Evolutionary conservation across 1,140 invertebrate genomes (phyloP), one percentile per base, ranked within the genome.

Genomic region (Vanessa tameamea): DNA sequence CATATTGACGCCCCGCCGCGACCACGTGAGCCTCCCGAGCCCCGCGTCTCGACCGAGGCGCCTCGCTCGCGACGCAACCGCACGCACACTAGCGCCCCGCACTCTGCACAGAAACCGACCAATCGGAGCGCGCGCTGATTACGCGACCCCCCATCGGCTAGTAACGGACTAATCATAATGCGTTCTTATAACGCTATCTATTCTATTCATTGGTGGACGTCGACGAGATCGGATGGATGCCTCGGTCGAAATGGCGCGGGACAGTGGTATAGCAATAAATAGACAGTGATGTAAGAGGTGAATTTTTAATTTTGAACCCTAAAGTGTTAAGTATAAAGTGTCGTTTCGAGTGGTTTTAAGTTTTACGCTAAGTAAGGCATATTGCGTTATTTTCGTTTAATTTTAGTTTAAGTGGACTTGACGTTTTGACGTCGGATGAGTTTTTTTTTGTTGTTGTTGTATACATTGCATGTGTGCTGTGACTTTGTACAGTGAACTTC

Each of bases 271-370:
- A 79, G 80, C 82, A 83, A 84, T 82, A 87, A 82, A 81, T 77
- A 73, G 81, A 80, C 75, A 77, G 77, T 80, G 78, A 59, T 20
- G 57, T 73, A 71, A 15, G 67, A 69, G 53, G 57, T 64, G 70
- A 78, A 77, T 73, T 78, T 73, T 47, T 75, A 55, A 75, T 75
- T 78, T 80, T 76, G 78, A 77, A 85, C 79, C 69, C 66, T 81
- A 82, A 75, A 78, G 82, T 87, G 84, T 82, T 84, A 87, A 83
- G 84, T 73, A 70, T 82, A 83, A 81, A 87, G 84, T 87, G 84
- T 84, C 81, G 78, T 86, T 84, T 81, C 74, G 81, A 82, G 82
- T 82, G 85, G 74, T 77, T 83, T 86, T 84, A 73, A 83, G 78
- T 84, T 78, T 73, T 77, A 79, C 74, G 69, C 76, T 74, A 74